phyloP scores from a whole-genome alignment of 2,113 vertebrate species.

The Monarcha castaneiventris region DNA sequence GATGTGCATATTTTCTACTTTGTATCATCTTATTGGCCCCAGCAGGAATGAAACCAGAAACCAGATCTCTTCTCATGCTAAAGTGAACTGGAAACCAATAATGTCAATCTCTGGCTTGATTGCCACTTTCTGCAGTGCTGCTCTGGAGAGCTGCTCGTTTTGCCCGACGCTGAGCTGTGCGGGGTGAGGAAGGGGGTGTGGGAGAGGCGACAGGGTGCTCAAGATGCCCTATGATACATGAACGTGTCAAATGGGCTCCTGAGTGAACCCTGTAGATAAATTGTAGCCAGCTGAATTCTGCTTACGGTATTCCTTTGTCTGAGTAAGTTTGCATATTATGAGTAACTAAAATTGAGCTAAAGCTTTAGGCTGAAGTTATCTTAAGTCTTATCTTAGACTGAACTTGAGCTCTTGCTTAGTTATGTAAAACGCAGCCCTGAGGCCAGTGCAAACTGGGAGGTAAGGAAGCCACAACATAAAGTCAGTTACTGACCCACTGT shows the following conservation, averaged over 20 bases:
- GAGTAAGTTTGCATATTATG: background rate
- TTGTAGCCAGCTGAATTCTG: background rate
- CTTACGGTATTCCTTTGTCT: accelerated
- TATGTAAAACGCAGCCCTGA: background rate
- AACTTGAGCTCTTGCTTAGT: background rate
- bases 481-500: background rate
- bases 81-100: background rate
- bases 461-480: background rate
- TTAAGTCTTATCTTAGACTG: background rate
- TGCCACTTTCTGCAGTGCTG: background rate
- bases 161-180: accelerated
- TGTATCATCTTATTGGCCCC: background rate
- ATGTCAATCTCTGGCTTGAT: background rate
- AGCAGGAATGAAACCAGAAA: background rate
- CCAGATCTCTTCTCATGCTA: background rate
- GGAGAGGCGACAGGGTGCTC: background rate
- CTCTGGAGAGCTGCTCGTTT: background rate
- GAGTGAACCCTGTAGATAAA: background rate
- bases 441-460: background rate
- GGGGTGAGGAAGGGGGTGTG: background rate
- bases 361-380: background rate
- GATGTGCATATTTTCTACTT: background rate
- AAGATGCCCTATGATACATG: background rate
- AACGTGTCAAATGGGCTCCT: background rate
- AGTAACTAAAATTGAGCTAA: background rate